Percentiles rank a stretch among this genome's conserved stretches.
Evolutionary conservation across 2,797 vertebrate species (phyloP).

Genomic region (Chloroceryle inda): DNA sequence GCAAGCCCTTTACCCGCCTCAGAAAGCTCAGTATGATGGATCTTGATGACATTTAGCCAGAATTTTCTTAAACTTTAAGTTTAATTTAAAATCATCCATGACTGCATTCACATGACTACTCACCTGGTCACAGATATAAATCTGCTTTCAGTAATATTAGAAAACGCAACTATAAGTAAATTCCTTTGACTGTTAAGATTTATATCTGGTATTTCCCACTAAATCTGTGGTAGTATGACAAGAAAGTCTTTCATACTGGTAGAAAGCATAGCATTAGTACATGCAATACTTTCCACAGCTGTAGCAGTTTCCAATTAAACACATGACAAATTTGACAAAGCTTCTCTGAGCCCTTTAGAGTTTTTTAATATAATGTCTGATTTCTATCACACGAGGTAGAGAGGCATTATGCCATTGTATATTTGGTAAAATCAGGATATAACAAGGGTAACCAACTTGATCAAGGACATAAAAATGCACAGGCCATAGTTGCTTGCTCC

Average conservation of each 20-base stretch:
- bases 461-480: background rate
- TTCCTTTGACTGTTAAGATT: constrained; percentile 42
- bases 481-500: background rate
- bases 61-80: constrained; percentile 73
- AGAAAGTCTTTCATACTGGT: constrained; percentile 5
- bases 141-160: constrained; percentile 36
- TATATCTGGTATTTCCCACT: constrained; percentile 5
- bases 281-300: background rate
- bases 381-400: background rate
- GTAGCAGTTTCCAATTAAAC: background rate
- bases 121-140: constrained; percentile 56
- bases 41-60: constrained; percentile 73
- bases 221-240: background rate
- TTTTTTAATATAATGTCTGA: background rate
- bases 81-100: constrained; percentile 70
- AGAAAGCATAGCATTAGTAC: background rate
- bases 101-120: constrained; percentile 47
- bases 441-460: background rate
- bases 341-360: background rate
- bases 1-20: constrained; percentile 11
- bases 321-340: background rate
- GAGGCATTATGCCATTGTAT: background rate
- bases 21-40: constrained; percentile 51
- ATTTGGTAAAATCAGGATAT: background rate
- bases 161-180: constrained; percentile 65